Base-by-base conservation (phyloP, 35 echinoderm and acorn worm genomes). In the Holothuria glaberrima region DNA sequence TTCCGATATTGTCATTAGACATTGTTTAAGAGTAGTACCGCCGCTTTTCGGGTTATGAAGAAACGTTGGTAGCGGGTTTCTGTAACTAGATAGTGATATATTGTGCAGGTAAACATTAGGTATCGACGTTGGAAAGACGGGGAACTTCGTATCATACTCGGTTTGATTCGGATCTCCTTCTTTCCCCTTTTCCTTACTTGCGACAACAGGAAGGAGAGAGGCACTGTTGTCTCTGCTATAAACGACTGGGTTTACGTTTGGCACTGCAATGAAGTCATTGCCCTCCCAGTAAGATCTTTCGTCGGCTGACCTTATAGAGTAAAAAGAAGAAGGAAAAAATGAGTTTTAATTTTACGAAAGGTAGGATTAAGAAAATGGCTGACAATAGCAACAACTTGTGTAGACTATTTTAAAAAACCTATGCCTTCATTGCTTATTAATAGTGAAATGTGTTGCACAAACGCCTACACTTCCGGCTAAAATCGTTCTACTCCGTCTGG, bases 31-130 rank as follows among this genome's bases (percentile, higher is more conserved):
- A 7, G 93, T 94, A 2, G 88, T 79, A 6, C 93, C 93, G 7
- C 89, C 93, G 21, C 89, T 82, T 87, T 94, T 94, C 38, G 90
- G 91, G 62, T 89, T 81, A 50, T 94, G 93, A 20, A 91, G 22
- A 69, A 86, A 94, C 10, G 90, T 71, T 9, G 88, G 78, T 3
- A 75, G 38, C 32, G 75, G 77, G 26, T 86, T 36, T 28, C 17
- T 48, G 28, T 85, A 91, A 21, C 35, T 20, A 30, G 71, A 41
- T 75, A 75, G 10, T 17, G 30, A 20, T 75, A 41, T 75, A 21
- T 48, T 44, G 16, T 36, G 35, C 33, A 75, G 34, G 20, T 38
- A 75, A 41, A 75, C 17, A 41, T 75, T 75, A 18, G 71, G 71
- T 21, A 75, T 41, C 18, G 71, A 3, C 30, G 24, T 75, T 0